Conservation (phyloP, 2,888 invertebrate genomes). For the Mechanitis messenoides region DNA sequence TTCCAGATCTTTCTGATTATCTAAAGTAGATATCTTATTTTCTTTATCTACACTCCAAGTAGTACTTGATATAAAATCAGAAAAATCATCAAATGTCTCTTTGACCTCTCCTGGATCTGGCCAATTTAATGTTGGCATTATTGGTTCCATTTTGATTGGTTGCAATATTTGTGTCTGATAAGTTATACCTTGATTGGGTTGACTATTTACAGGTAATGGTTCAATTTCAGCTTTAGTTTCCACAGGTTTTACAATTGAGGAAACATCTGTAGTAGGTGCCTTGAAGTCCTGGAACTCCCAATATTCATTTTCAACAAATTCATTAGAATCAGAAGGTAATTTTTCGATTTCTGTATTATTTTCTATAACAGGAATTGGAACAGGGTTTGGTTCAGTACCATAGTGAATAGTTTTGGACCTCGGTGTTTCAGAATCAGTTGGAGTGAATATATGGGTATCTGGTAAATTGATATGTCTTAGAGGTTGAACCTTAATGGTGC, state of each 20-base stretch:
- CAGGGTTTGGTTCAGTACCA: constrained; percentile 46
- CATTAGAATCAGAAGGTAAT: constrained; percentile 22
- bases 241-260: constrained; percentile 18
- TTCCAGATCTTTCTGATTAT: constrained; percentile 10
- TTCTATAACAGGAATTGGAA: constrained; percentile 41
- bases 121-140: constrained; percentile 69
- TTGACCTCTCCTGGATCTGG: constrained; percentile 71
- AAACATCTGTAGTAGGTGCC: constrained; percentile 34
- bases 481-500: constrained; percentile 60
- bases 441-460: constrained; percentile 73
- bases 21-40: constrained; percentile 16
- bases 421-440: constrained; percentile 71
- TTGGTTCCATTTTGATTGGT: constrained; percentile 63
- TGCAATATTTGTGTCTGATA: constrained; percentile 58
- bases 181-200: constrained; percentile 35
- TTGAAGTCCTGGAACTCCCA: constrained; percentile 70
- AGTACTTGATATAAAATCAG: constrained; percentile 58
- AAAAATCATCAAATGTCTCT: constrained; percentile 64
- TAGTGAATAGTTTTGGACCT: constrained; percentile 73
- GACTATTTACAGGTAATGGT: constrained; percentile 20
- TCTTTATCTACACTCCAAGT: constrained; percentile 40
- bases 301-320: constrained; percentile 44
- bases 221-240: constrained; percentile 25
- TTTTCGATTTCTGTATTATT: constrained; percentile 33
- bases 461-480: constrained; percentile 68